Evolutionary conservation across 2,797 vertebrate genomes (phyloP).

Genomic region (Sebastes trivittatus): DNA sequence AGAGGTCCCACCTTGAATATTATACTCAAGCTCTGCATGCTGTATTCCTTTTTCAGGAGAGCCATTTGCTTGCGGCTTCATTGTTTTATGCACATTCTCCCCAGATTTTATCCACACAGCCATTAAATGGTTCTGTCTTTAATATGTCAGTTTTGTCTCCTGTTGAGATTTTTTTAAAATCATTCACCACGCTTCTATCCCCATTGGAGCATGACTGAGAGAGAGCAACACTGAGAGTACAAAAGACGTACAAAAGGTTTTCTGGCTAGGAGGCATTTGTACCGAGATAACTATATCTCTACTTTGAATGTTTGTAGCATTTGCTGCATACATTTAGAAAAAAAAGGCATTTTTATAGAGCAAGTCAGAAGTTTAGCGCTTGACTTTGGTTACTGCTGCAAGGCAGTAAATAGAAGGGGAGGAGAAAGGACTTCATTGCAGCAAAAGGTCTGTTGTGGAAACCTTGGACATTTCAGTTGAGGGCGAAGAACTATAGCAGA

Average conservation of each 20-base stretch:
- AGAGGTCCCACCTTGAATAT: constrained; percentile 18
- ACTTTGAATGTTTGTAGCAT: constrained; percentile 37
- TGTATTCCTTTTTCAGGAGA: constrained; percentile 12
- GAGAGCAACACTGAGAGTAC: constrained; percentile 26
- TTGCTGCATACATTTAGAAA: constrained; percentile 13
- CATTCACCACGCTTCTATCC: constrained; percentile 56
- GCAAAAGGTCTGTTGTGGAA: neutral
- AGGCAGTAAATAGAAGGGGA: neutral
- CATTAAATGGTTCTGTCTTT: constrained; percentile 41
- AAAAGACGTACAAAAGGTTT: constrained; percentile 43
- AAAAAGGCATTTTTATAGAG: constrained; percentile 28
- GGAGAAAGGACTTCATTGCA: neutral
- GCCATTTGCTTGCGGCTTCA: constrained; percentile 25
- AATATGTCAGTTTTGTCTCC: constrained; percentile 58
- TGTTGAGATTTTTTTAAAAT: constrained; percentile 44
- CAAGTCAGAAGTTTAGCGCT: constrained; percentile 8
- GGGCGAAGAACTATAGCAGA: neutral
- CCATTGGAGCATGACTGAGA: constrained; percentile 45
- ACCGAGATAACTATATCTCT: constrained; percentile 38
- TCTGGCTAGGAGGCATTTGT: constrained; percentile 61
- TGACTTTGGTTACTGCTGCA: constrained; percentile 3
- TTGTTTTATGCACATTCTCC: constrained; percentile 41
- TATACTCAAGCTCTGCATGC: neutral
- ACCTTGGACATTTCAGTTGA: neutral
- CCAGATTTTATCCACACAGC: constrained; percentile 31